Percentiles rank a stretch among this genome's conserved stretches.
phyloP scores from a whole-genome alignment of 1,140 invertebrate genomes.

The Heterodera schachtii region DNA sequence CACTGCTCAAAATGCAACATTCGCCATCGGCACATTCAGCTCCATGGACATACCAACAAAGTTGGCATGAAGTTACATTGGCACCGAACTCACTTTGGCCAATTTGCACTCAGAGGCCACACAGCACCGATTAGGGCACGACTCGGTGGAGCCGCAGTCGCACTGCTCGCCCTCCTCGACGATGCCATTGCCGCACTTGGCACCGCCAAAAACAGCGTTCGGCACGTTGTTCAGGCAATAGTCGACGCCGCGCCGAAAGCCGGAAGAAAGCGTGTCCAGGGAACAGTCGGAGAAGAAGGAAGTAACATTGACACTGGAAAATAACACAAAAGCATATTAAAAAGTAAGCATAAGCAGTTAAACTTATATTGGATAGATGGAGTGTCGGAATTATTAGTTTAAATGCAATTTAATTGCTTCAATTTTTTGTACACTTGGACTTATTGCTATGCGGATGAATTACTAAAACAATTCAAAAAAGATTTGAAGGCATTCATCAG shows the following conservation, averaged over 20 bases:
- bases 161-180: slow-evolving; percentile 89
- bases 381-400: no score
- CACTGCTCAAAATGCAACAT: slow-evolving; percentile 81
- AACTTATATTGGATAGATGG: no score
- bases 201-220: slow-evolving; percentile 75
- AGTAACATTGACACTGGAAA: slow-evolving; percentile 46
- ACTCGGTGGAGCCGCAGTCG: slow-evolving; percentile 76
- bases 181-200: slow-evolving; percentile 87
- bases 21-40: slow-evolving; percentile 87
- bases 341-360: no score
- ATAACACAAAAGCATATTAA: background rate
- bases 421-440: no score
- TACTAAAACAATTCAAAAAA: no score
- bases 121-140: slow-evolving; percentile 85
- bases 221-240: slow-evolving; percentile 83
- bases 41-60: slow-evolving; percentile 69
- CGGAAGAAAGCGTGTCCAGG: slow-evolving; percentile 79
- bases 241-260: slow-evolving; percentile 94
- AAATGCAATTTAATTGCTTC: no score
- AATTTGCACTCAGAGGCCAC: slow-evolving; percentile 71
- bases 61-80: no score
- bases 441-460: no score
- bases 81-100: background rate
- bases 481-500: no score
- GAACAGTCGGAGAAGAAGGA: slow-evolving; percentile 69